phyloP scores from a whole-genome alignment of 2,113 vertebrate genomes.

The Typhlomys cinereus region DNA sequence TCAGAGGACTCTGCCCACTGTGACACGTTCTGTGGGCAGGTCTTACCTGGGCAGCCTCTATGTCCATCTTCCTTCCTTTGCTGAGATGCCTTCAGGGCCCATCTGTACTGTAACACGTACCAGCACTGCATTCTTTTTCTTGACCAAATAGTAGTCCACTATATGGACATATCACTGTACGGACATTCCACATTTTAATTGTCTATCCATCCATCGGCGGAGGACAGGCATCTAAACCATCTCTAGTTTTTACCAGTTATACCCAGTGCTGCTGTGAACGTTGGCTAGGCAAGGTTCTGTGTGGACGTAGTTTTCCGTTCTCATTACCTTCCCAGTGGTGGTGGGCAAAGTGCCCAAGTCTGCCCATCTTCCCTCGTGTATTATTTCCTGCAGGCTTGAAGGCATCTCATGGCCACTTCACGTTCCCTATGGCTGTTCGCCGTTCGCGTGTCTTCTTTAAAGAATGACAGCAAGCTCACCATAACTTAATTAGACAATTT shows the following conservation, averaged over 20 bases:
- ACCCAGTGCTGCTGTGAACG: background rate
- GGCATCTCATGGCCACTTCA: background rate
- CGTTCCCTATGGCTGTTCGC: background rate
- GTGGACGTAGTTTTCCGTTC: background rate
- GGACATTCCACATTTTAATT: background rate
- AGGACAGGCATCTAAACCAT: too few species aligned
- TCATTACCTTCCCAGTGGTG: background rate
- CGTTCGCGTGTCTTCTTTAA: background rate
- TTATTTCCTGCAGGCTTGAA: background rate
- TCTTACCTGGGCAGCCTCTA: too few species aligned
- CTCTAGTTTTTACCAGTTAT: background rate
- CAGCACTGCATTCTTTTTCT: background rate
- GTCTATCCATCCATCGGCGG: background rate
- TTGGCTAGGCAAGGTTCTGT: background rate
- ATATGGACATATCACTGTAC: too few species aligned
- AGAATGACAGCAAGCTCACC: background rate
- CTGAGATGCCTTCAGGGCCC: background rate
- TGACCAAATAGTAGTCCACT: background rate
- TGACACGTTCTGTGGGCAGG: too few species aligned
- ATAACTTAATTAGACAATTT: background rate
- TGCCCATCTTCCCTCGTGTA: background rate
- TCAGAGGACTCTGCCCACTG: too few species aligned
- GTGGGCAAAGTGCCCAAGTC: accelerated
- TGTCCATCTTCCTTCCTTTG: background rate
- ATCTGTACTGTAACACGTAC: accelerated